A percentile compares a stretch with the other conserved stretches of the same genome.
Evolutionary conservation across 30 jellyfish, hydroid and myxozoan species (phyloP).

Genomic region (Hydra vulgaris): DNA sequence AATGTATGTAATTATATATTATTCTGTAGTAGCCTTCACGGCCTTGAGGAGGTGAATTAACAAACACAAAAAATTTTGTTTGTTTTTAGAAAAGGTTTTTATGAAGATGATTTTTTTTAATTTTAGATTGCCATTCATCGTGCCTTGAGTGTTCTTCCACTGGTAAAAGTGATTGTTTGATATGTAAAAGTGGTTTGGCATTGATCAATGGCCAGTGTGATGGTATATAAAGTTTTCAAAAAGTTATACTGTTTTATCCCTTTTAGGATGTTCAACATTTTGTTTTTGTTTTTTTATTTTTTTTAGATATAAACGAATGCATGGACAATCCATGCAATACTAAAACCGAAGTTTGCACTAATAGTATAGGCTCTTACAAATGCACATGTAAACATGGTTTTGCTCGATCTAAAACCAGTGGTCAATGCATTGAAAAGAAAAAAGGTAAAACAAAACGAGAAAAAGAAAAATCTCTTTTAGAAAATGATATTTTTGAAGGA

Average conservation of each 20-base stretch:
- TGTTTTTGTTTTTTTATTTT: background rate
- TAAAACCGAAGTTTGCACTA: constrained; percentile 55
- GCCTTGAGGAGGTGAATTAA: background rate
- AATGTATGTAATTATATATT: too few species aligned
- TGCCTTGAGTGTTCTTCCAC: constrained; percentile 65
- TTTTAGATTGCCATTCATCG: constrained; percentile 65
- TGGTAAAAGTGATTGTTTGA: constrained; percentile 51
- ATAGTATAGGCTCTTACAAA: constrained; percentile 54
- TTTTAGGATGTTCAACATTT: background rate
- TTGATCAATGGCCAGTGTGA: constrained; percentile 43
- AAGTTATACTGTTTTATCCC: background rate
- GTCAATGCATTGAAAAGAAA: constrained; percentile 20
- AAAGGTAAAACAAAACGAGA: constrained; percentile 16
- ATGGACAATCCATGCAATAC: constrained; percentile 33
- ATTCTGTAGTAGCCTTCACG: too few species aligned
- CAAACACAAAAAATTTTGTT: background rate
- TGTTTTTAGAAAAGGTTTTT: background rate
- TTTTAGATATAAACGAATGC: constrained; percentile 79
- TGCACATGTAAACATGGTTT: constrained; percentile 71
- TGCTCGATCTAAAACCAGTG: constrained; percentile 37
- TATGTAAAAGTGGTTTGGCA: constrained; percentile 48
- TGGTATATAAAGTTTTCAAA: constrained; percentile 33
- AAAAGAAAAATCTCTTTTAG: constrained; percentile 8
- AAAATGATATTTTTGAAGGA: constrained; percentile 22
- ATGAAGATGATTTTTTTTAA: background rate